A percentile compares a stretch with the other conserved stretches of the same genome.
These are phyloP conservation scores for Palythoa heliodiscus DNA, from an alignment of 92 coral and sea anemone genomes.

Conservation along the genomic window DNA sequence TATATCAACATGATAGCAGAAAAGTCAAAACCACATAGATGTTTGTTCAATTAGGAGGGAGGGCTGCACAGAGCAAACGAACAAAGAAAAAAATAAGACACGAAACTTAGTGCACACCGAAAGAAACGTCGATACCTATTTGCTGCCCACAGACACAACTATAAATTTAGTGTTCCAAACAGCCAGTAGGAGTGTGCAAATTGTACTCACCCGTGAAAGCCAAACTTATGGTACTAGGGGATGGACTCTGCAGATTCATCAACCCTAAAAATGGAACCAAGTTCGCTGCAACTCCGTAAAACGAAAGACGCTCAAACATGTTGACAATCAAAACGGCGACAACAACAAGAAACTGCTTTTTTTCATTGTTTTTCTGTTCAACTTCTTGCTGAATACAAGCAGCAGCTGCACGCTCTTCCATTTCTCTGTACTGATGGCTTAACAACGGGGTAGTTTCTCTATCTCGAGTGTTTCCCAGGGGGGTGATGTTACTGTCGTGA, in stretches of 20 bases:
- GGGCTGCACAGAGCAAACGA: too few relatives aligned
- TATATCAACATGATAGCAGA: too few relatives aligned
- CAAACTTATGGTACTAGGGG: constrained; percentile 69
- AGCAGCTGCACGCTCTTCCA: constrained; percentile 22
- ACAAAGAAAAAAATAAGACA: too few relatives aligned
- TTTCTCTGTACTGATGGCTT: neutral
- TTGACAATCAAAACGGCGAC: constrained; percentile 72
- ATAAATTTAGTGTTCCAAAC: too few relatives aligned
- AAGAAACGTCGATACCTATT: too few relatives aligned
- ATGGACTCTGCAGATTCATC: constrained; percentile 56
- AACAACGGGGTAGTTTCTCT: constrained; percentile 3
- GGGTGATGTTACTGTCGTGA: neutral
- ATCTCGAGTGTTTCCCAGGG: neutral
- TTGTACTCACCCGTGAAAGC: constrained; percentile 65
- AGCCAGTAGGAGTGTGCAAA: too few relatives aligned
- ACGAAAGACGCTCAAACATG: constrained; percentile 74
- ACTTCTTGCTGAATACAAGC: neutral
- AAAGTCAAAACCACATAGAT: too few relatives aligned
- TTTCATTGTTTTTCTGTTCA: constrained; percentile 3
- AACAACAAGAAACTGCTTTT: constrained; percentile 50
- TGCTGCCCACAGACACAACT: too few relatives aligned
- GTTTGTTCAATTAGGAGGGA: too few relatives aligned
- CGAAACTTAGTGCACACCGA: too few relatives aligned
- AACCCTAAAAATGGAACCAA: constrained; percentile 68
- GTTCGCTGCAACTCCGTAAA: constrained; percentile 83